Evolutionary conservation across 2,113 vertebrate genomes (phyloP).

Genomic region (Ptilonorhynchus violaceus): DNA sequence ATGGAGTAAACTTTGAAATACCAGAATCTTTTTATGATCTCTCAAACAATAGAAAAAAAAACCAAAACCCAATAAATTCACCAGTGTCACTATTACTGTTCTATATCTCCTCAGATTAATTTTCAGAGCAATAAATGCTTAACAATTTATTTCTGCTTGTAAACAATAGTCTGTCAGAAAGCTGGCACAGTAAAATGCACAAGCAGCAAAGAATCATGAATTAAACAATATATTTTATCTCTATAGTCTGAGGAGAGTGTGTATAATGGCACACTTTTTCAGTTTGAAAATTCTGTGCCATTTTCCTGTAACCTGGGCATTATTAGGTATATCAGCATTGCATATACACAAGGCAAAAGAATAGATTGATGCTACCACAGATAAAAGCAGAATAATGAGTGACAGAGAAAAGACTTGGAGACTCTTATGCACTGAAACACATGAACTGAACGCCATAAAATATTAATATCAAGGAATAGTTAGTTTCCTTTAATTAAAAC

Average conservation of each 20-base stretch:
- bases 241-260: background rate
- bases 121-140: background rate
- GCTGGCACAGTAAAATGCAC: background rate
- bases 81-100: background rate
- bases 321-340: background rate
- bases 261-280: background rate
- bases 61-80: background rate
- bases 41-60: background rate
- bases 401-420: background rate
- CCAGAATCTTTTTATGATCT: background rate
- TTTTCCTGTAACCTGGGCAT: background rate
- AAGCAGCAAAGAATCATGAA: background rate
- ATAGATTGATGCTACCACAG: background rate
- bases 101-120: background rate
- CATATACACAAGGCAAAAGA: background rate
- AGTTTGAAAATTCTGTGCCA: background rate
- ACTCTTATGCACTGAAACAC: background rate
- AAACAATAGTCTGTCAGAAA: background rate
- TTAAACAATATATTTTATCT: background rate
- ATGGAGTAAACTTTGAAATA: background rate
- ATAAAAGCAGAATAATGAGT: background rate
- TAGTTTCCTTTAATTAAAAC: background rate
- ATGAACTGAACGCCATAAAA: background rate
- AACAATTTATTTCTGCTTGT: slow-evolving; percentile 2
- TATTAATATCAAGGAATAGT: background rate